These are phyloP conservation scores for Acomys russatus DNA, from an alignment of 2,797 vertebrate species.

Conservation along the genomic window DNA sequence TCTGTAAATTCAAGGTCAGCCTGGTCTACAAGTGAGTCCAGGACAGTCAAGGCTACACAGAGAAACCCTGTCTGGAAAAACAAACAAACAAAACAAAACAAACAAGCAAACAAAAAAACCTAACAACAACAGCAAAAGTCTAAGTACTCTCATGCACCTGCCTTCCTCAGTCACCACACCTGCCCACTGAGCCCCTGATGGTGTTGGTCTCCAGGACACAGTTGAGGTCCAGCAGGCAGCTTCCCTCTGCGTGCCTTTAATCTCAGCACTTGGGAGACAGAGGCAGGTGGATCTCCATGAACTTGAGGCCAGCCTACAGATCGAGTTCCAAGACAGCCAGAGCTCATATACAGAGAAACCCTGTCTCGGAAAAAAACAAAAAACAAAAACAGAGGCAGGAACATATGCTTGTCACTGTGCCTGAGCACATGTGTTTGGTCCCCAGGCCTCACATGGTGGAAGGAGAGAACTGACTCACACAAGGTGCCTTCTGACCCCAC, in stretches of 20 bases:
- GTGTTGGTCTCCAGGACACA: background rate
- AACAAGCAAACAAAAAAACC: no score
- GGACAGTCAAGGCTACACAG: background rate
- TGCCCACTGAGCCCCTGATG: background rate
- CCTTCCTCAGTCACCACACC: background rate
- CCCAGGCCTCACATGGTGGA: background rate
- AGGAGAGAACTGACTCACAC: background rate
- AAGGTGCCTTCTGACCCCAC: background rate
- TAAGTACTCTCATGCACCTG: background rate
- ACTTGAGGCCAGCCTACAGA: background rate
- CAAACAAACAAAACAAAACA: no score
- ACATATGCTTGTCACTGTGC: background rate
- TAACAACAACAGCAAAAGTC: background rate
- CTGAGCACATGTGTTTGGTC: background rate
- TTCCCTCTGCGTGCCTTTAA: background rate
- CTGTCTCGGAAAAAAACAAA: background rate
- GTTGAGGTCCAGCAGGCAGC: background rate
- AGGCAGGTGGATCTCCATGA: background rate
- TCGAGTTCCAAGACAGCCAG: background rate
- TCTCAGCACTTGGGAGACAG: background rate
- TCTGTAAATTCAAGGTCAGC: background rate
- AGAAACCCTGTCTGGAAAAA: background rate
- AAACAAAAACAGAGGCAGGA: background rate
- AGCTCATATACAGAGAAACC: background rate
- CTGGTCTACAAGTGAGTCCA: background rate